Conservation (phyloP, 2,888 invertebrate genomes). For the Calameuta pallipes region DNA sequence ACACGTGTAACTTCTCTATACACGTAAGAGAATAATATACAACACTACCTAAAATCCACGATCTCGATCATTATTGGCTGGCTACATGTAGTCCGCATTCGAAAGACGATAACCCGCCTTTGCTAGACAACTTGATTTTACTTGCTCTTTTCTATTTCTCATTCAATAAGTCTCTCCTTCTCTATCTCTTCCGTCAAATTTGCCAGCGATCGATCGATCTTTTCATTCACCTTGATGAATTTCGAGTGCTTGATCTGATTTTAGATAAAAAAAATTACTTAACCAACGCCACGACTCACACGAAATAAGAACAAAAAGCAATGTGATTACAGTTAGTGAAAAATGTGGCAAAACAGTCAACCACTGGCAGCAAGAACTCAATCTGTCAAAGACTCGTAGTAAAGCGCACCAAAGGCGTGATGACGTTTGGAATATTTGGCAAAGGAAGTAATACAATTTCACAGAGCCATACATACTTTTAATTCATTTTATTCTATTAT, state of each 20-base stretch:
- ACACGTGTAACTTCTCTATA: background rate
- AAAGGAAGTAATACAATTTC: background rate
- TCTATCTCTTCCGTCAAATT: background rate
- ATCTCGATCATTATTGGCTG: slow-evolving; percentile 1
- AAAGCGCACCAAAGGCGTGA: background rate
- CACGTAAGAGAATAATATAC: background rate
- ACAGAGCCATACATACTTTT: background rate
- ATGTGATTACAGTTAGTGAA: background rate
- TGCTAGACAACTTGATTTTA: background rate
- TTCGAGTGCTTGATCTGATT: background rate
- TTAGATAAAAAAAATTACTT: background rate
- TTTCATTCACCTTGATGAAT: background rate
- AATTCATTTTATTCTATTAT: background rate
- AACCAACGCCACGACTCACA: background rate
- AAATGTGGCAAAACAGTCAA: background rate
- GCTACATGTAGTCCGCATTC: background rate
- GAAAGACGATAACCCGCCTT: background rate
- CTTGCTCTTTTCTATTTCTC: background rate
- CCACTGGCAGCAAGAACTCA: background rate
- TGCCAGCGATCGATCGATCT: background rate
- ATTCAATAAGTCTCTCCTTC: background rate
- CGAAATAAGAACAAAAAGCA: background rate
- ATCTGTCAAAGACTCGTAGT: background rate
- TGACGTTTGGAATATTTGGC: background rate
- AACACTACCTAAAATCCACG: background rate